Conservation (phyloP, 2,113 vertebrate species). For the Calyptomena viridis region DNA sequence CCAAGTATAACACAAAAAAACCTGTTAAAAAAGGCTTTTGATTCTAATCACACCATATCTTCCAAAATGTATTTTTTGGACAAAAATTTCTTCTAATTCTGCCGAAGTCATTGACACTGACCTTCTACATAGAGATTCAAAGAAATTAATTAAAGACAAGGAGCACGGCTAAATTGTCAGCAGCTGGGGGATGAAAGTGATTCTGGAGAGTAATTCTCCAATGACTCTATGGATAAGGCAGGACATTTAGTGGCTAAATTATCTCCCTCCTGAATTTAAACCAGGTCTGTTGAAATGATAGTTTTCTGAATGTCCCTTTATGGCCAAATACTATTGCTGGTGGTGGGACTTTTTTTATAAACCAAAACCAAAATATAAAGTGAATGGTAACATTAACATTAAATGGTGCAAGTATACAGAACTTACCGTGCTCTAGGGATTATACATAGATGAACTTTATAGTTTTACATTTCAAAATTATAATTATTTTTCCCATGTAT, state of each 20-base stretch:
- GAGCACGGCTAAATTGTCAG: conserved; percentile 40
- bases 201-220: conserved; percentile 28
- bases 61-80: neutral
- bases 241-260: conserved; percentile 46
- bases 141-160: conserved; percentile 48
- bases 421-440: conserved; percentile 7
- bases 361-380: conserved; percentile 32
- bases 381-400: conserved; percentile 10
- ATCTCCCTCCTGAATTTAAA: conserved; percentile 39
- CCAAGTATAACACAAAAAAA: neutral
- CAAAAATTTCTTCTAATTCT: neutral
- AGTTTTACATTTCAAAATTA: conserved; percentile 37
- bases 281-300: neutral
- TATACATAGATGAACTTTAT: conserved; percentile 31
- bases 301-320: conserved; percentile 6
- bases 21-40: neutral
- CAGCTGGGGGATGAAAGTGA: conserved; percentile 51
- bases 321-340: neutral
- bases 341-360: neutral
- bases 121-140: conserved; percentile 44
- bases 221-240: neutral
- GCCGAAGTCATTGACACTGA: neutral
- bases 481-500: conserved; percentile 24
- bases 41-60: neutral
- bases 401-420: conserved; percentile 12